phyloP scores from a whole-genome alignment of 2,113 vertebrate species.

The Salminus brasiliensis region DNA sequence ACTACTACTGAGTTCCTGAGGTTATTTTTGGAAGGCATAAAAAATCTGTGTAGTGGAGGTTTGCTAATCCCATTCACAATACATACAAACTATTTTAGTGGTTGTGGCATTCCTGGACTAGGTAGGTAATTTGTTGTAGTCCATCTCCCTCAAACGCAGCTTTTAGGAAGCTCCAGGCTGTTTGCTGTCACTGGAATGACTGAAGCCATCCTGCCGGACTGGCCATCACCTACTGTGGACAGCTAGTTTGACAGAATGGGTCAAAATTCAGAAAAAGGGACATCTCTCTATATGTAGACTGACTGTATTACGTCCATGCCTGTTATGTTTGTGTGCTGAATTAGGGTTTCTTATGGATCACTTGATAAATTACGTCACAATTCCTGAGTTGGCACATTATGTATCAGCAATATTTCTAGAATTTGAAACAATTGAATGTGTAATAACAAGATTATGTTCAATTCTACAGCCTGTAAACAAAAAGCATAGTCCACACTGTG shows the following conservation, averaged over 20 bases:
- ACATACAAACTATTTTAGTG: not conserved
- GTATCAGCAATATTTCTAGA: too few relatives aligned
- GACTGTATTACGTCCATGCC: too few relatives aligned
- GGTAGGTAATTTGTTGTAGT: constrained; percentile 17
- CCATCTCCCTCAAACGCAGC: constrained; percentile 9
- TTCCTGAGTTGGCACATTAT: too few relatives aligned
- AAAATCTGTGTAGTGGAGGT: too few relatives aligned
- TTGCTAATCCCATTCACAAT: not conserved
- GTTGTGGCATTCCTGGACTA: constrained; percentile 4
- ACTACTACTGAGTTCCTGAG: not conserved
- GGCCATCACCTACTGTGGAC: not conserved
- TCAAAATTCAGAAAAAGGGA: not conserved
- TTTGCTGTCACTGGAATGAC: constrained; percentile 27
- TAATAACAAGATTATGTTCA: too few relatives aligned
- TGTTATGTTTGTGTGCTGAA: not conserved
- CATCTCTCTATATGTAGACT: constrained; percentile 3
- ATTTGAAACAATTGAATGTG: too few relatives aligned
- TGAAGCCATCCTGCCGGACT: not conserved
- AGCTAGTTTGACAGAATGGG: not conserved
- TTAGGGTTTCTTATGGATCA: not conserved
- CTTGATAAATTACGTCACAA: too few relatives aligned
- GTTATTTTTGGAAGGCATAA: constrained; percentile 7
- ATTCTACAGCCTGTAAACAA: too few relatives aligned
- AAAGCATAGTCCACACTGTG: too few relatives aligned
- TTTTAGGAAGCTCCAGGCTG: constrained; percentile 31